These are phyloP conservation scores for Accipiter virgatus DNA, from an alignment of 2,113 vertebrate species.

Conservation along the genomic window DNA sequence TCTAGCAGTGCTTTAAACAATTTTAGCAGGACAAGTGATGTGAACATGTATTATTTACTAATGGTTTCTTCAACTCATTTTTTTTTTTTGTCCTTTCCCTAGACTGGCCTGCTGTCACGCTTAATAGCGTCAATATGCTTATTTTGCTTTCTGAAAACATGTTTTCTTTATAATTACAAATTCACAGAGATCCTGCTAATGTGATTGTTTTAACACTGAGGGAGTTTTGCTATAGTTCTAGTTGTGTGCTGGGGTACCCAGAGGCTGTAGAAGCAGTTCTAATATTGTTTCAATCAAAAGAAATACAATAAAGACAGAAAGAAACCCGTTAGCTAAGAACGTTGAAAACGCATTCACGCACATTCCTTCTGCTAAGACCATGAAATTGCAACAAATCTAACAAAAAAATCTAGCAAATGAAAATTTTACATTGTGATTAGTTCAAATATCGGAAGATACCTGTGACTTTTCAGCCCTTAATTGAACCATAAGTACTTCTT, in stretches of 20 bases:
- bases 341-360: not conserved
- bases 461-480: not conserved
- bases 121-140: not conserved
- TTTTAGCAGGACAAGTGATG: not conserved
- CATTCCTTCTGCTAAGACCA: not conserved
- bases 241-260: not conserved
- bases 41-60: not conserved
- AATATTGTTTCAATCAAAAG: not conserved
- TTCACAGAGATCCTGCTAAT: not conserved
- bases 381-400: not conserved
- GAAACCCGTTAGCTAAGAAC: not conserved
- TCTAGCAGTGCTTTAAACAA: not conserved
- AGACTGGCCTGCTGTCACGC: not conserved
- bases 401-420: not conserved
- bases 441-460: not conserved
- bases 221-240: not conserved
- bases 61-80: not conserved
- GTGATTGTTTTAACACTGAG: not conserved
- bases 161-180: not conserved
- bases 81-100: not conserved
- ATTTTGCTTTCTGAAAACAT: not conserved
- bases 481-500: not conserved
- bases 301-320: not conserved
- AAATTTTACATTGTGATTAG: not conserved
- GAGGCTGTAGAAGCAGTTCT: not conserved